Conservation (phyloP, 2,797 vertebrate species). For the Thripadectes ignobilis region DNA sequence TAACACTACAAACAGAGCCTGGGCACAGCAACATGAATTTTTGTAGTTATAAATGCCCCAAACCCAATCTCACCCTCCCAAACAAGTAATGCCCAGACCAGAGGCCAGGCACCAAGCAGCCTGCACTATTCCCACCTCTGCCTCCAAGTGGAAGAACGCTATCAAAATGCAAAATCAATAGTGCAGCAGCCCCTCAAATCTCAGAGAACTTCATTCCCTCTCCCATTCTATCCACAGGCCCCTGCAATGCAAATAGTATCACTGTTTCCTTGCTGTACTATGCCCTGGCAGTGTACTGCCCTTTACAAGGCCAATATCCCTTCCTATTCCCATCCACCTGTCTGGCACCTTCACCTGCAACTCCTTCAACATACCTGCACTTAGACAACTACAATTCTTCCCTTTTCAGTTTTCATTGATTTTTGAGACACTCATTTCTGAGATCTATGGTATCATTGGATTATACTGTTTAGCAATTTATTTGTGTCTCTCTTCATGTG, state of each 20-base stretch:
- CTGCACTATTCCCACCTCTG: not conserved
- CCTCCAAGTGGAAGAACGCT: not conserved
- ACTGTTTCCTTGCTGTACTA: not conserved
- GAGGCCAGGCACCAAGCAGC: not conserved
- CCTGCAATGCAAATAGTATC: fast-evolving
- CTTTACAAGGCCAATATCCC: not conserved
- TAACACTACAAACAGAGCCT: not conserved
- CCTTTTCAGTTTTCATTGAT: constrained; percentile 77
- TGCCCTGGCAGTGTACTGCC: fast-evolving
- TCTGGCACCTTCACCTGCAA: not conserved
- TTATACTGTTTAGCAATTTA: constrained; percentile 73
- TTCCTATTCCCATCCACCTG: not conserved
- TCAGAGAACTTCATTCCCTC: not conserved
- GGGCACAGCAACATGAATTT: not conserved
- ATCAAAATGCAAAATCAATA: not conserved
- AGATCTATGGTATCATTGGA: constrained; percentile 73
- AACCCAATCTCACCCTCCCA: not conserved
- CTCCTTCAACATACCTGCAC: not conserved
- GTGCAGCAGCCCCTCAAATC: not conserved
- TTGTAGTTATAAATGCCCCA: not conserved
- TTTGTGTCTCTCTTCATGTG: constrained; percentile 67
- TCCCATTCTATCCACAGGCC: not conserved
- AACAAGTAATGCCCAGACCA: not conserved
- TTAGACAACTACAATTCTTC: constrained; percentile 66
- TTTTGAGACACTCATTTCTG: constrained; percentile 72